phyloP scores from a whole-genome alignment of 2,888 invertebrate species.

The Drosophila borealis region DNA sequence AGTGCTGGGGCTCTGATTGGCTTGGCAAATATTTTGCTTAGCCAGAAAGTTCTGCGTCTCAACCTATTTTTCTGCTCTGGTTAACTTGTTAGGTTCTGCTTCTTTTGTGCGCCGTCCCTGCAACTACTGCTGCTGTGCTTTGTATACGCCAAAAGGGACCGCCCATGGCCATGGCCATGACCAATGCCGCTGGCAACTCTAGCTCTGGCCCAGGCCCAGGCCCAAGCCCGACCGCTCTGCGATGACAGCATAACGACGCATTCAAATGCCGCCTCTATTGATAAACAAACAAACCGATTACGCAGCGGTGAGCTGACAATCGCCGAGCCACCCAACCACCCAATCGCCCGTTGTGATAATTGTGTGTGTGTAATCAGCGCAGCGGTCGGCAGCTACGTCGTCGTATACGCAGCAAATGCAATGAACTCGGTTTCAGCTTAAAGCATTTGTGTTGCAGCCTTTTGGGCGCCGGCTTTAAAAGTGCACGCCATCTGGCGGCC shows the following conservation, averaged over 20 bases:
- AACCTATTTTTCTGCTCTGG: constrained; percentile 4
- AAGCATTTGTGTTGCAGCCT: constrained; percentile 49
- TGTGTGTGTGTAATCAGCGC: constrained; percentile 58
- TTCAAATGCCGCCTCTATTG: constrained; percentile 61
- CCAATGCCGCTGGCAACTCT: constrained; percentile 20
- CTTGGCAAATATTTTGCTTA: constrained; percentile 28
- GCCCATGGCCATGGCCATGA: constrained; percentile 46
- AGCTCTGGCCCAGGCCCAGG: constrained; percentile 1
- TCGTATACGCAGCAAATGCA: constrained; percentile 44
- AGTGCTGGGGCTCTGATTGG: constrained; percentile 48
- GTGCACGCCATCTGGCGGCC: constrained; percentile 23
- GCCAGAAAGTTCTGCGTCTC: constrained; percentile 12
- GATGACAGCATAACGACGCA: constrained; percentile 76
- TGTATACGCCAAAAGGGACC: constrained; percentile 28
- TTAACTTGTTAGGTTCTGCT: constrained; percentile 23
- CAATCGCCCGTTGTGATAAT: constrained; percentile 63
- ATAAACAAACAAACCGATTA: constrained; percentile 77
- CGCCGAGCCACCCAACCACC: constrained; percentile 14
- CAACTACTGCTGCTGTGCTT: constrained; percentile 10
- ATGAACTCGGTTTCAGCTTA: constrained; percentile 52
- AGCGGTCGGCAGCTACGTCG: constrained; percentile 22
- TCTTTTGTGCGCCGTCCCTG: constrained; percentile 25
- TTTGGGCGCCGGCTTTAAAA: constrained; percentile 46
- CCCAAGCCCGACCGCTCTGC: constrained; percentile 5
- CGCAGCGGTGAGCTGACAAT: constrained; percentile 65